These are phyloP conservation scores for Tautogolabrus adspersus DNA, from an alignment of 2,113 vertebrate genomes.

Conservation along the genomic window DNA sequence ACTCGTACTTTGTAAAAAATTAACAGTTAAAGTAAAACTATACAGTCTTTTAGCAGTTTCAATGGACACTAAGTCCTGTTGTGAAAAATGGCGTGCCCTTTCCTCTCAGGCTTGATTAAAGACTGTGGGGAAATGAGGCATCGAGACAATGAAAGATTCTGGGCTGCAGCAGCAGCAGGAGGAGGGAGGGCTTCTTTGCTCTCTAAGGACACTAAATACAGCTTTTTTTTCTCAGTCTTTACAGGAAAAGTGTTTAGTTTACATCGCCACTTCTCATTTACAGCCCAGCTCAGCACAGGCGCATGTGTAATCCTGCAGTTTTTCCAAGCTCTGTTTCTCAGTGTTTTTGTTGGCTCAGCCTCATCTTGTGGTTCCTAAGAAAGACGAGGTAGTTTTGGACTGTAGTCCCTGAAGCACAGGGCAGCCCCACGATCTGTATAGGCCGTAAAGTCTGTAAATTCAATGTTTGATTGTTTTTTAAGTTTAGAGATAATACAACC, in stretches of 20 bases:
- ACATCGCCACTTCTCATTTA: conserved; percentile 50
- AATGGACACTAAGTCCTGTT: neutral
- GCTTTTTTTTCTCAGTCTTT: conserved; percentile 29
- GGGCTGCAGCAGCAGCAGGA: neutral
- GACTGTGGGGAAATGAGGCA: conserved; percentile 47
- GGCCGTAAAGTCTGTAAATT: conserved; percentile 4
- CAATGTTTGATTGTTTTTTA: neutral
- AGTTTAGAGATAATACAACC: neutral
- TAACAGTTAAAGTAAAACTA: conserved; percentile 1
- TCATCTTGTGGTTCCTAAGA: conserved; percentile 33
- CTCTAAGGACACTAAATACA: conserved; percentile 52
- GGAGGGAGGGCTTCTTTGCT: conserved; percentile 11
- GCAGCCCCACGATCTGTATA: neutral
- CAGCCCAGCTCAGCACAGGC: conserved; percentile 24
- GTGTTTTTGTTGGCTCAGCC: conserved; percentile 39
- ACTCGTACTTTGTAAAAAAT: neutral
- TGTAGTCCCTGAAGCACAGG: neutral
- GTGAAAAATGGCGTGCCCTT: conserved; percentile 52
- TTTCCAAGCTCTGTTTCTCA: conserved; percentile 21
- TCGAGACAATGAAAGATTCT: conserved; percentile 46
- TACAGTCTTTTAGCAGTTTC: conserved; percentile 8
- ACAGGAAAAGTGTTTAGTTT: conserved; percentile 47
- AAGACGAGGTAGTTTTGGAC: conserved; percentile 29
- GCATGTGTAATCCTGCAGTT: conserved; percentile 53
- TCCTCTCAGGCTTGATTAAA: conserved; percentile 54